These are phyloP conservation scores for Tapirus indicus DNA, from an alignment of 2,797 vertebrate species.

Conservation along the genomic window DNA sequence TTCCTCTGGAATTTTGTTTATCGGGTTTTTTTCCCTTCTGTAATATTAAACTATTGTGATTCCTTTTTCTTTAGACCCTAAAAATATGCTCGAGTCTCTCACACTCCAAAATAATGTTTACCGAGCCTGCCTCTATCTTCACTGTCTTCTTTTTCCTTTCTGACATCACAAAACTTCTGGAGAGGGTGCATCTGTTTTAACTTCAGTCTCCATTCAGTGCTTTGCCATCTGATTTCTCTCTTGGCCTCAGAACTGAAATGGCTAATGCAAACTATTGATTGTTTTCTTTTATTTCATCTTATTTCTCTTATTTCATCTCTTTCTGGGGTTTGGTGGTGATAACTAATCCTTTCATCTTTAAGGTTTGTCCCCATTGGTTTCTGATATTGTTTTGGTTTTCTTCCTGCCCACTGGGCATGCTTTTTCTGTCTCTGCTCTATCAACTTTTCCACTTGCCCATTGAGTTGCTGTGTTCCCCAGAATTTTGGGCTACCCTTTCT, in stretches of 20 bases:
- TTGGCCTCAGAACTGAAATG: not conserved
- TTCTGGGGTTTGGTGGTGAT: not conserved
- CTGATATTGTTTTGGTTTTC: not conserved
- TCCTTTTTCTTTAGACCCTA: not conserved
- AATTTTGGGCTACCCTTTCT: not conserved
- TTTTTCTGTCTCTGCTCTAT: not conserved
- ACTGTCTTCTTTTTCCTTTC: not conserved
- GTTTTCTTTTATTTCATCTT: not conserved
- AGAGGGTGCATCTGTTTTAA: not conserved
- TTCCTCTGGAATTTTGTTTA: not conserved
- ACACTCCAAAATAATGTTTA: not conserved
- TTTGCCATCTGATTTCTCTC: not conserved
- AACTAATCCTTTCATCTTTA: not conserved
- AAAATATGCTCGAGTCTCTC: not conserved
- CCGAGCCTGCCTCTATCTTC: not conserved
- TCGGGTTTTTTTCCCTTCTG: not conserved
- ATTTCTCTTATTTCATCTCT: not conserved
- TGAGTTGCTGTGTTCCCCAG: not conserved
- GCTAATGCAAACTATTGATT: not conserved
- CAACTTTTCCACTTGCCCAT: not conserved
- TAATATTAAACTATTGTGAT: not conserved
- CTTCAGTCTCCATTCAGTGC: not conserved
- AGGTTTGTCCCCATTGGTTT: not conserved
- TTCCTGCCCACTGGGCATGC: not conserved
- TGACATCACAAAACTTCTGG: not conserved